Percentiles rank a stretch among this genome's conserved stretches.
Conservation (phyloP, 1,140 invertebrate species). For the Luehdorfia chinensis region DNA sequence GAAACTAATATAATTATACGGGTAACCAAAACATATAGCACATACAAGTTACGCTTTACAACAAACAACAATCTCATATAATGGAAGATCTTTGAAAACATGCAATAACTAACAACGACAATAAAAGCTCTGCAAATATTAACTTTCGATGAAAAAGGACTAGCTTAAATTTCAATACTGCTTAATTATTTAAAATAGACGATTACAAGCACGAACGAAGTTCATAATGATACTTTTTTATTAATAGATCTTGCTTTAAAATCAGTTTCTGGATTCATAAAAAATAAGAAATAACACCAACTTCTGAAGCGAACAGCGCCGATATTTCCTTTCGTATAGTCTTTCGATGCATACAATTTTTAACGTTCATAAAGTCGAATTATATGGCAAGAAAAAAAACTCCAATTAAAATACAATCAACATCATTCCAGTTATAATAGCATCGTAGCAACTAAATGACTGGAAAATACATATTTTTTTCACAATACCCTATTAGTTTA, state of each 20-base stretch:
- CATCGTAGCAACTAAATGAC: constrained; percentile 38
- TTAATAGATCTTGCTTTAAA: no score
- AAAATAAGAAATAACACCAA: no score
- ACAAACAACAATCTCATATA: not conserved
- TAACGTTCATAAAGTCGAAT: not conserved
- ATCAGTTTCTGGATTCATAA: no score
- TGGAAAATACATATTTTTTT: constrained; percentile 68
- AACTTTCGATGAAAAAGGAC: constrained; percentile 2
- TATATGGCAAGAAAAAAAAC: constrained; percentile 26
- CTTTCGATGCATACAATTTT: no score
- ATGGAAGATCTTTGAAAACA: constrained; percentile 8
- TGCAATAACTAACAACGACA: constrained; percentile 3
- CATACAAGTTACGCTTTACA: not conserved
- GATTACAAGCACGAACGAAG: no score
- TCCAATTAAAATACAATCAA: not conserved
- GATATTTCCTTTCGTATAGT: no score
- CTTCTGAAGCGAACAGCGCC: no score
- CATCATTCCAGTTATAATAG: not conserved
- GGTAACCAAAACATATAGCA: constrained; percentile 7
- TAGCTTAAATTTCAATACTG: not conserved
- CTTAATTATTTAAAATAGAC: not conserved
- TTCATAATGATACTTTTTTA: no score
- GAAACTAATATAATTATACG: constrained; percentile 4
- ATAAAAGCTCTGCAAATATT: not conserved
- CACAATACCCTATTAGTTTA: constrained; percentile 49